Evolutionary conservation across 1,140 invertebrate genomes (phyloP).

Genomic region (Lasioglossum albipes): DNA sequence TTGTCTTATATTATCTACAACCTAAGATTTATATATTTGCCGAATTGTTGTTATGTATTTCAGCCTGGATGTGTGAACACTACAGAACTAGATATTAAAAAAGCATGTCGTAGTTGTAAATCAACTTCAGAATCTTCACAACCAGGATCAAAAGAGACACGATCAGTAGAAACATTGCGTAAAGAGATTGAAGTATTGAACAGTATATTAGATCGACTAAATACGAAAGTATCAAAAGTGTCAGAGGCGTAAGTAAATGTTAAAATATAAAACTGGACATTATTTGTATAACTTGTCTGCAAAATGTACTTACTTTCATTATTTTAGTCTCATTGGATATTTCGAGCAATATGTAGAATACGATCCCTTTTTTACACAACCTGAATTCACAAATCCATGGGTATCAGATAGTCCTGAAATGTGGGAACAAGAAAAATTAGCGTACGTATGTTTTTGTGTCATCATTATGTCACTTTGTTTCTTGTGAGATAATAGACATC

Average conservation of each 20-base stretch:
- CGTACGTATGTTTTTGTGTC: slow-evolving; percentile 81
- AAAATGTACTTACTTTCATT: slow-evolving; percentile 75
- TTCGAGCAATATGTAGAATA: slow-evolving; percentile 98
- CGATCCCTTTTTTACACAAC: slow-evolving; percentile 93
- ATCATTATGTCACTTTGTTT: not conserved
- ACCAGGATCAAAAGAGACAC: slow-evolving; percentile 80
- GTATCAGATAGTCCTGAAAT: slow-evolving; percentile 96
- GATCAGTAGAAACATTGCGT: slow-evolving; percentile 81
- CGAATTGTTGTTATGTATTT: slow-evolving; percentile 36
- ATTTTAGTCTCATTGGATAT: slow-evolving; percentile 91
- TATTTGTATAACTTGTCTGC: not conserved
- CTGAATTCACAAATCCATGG: slow-evolving; percentile 98
- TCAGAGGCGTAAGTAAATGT: slow-evolving; percentile 92
- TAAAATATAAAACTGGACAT: not conserved
- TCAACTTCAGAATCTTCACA: slow-evolving; percentile 83
- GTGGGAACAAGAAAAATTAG: slow-evolving; percentile 96
- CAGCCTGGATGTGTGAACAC: slow-evolving; percentile 99
- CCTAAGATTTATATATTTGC: no score
- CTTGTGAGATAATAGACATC: not conserved
- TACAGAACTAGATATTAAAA: slow-evolving; percentile 98
- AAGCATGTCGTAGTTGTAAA: slow-evolving; percentile 93
- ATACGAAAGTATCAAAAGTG: slow-evolving; percentile 98
- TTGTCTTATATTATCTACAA: no score
- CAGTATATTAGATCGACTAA: slow-evolving; percentile 90
- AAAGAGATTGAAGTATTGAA: slow-evolving; percentile 86